Conservation (phyloP, 2,888 invertebrate genomes). For the Cistogaster globosa region DNA sequence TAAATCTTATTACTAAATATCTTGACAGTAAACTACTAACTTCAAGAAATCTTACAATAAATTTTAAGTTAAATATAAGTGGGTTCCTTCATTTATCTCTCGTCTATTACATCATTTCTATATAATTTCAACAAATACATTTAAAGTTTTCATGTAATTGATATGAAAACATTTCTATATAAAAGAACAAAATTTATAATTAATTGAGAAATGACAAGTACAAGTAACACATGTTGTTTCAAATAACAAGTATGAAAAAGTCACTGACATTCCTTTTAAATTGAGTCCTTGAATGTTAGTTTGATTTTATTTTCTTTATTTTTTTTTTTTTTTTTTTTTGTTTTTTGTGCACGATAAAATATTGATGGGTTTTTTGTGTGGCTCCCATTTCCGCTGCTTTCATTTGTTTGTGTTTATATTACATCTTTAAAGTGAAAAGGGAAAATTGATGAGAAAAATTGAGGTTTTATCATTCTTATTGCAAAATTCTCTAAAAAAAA, state of each 20-base stretch:
- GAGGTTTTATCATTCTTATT: too few relatives aligned
- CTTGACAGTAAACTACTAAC: neutral
- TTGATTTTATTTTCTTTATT: neutral
- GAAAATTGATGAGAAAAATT: neutral
- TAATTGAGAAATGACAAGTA: slow-evolving; percentile 34
- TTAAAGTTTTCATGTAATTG: slow-evolving; percentile 8
- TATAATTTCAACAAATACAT: neutral
- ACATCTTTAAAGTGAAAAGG: neutral
- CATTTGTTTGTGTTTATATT: too few relatives aligned
- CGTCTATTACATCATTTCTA: neutral
- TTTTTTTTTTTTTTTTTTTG: too few relatives aligned
- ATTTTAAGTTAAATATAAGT: slow-evolving; percentile 11
- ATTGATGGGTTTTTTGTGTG: slow-evolving; percentile 17
- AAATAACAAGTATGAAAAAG: slow-evolving; percentile 17
- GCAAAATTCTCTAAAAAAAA: too few relatives aligned
- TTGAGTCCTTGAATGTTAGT: slow-evolving; percentile 47
- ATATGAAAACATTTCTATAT: slow-evolving; percentile 11
- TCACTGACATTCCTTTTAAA: slow-evolving; percentile 52
- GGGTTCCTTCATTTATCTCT: neutral
- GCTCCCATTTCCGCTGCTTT: neutral
- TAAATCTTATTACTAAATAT: neutral
- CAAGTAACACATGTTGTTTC: slow-evolving; percentile 15
- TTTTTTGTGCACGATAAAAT: slow-evolving; percentile 17
- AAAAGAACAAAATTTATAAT: slow-evolving; percentile 14
- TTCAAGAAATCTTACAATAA: neutral